Conservation (phyloP, 2,797 vertebrate species). For the Paedocypris micromegethes region DNA sequence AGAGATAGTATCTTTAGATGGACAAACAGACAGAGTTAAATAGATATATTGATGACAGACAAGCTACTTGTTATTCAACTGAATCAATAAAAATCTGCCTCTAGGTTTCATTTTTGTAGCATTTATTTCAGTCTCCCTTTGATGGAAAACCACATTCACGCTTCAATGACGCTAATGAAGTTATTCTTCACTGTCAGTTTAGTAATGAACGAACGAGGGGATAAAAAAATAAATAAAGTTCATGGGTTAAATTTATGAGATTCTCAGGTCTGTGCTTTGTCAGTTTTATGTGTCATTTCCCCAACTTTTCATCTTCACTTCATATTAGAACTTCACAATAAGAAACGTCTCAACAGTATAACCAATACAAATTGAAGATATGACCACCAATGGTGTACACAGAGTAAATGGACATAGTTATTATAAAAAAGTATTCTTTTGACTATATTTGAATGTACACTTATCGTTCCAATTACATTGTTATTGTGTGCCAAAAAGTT, state of each 20-base stretch:
- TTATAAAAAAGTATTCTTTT: too few relatives aligned
- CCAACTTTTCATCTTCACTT: too few relatives aligned
- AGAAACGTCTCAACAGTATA: background rate
- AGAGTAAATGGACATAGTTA: too few relatives aligned
- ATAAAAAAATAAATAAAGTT: background rate
- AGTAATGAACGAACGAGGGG: background rate
- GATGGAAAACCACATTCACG: background rate
- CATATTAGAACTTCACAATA: background rate
- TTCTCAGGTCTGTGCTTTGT: background rate
- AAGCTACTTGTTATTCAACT: background rate
- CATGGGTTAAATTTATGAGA: background rate
- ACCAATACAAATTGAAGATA: too few relatives aligned
- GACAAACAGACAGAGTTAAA: background rate
- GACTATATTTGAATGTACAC: too few relatives aligned
- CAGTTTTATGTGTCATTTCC: background rate
- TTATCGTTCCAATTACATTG: too few relatives aligned
- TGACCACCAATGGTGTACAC: too few relatives aligned
- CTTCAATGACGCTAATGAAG: conserved; percentile 3
- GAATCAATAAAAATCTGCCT: background rate
- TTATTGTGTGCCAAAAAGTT: too few relatives aligned
- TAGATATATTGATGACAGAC: background rate
- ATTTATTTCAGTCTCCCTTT: background rate
- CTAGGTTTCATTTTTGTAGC: background rate
- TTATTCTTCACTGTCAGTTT: background rate
- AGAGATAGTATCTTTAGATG: too few relatives aligned